These are phyloP conservation scores for Gymnocheta viridis DNA, from an alignment of 2,888 invertebrate genomes.

Conservation along the genomic window DNA sequence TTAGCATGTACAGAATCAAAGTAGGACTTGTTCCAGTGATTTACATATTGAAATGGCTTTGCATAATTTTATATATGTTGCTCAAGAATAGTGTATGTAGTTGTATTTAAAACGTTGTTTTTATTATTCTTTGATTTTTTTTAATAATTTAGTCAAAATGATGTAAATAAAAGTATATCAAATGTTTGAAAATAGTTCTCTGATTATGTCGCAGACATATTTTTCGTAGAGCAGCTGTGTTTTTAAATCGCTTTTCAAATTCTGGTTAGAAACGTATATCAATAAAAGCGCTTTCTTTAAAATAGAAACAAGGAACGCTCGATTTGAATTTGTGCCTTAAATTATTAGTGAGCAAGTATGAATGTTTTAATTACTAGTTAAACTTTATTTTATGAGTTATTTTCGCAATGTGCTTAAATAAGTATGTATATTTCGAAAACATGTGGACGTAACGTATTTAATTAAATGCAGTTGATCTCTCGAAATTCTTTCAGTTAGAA, in stretches of 20 bases:
- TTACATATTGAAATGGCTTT: constrained; percentile 13
- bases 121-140: constrained; percentile 37
- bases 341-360: too few relatives aligned
- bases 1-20: too few relatives aligned
- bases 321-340: too few relatives aligned
- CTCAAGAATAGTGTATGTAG: constrained; percentile 52
- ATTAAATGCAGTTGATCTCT: constrained; percentile 54
- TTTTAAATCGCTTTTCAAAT: neutral
- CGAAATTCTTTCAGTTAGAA: constrained; percentile 6
- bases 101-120: constrained; percentile 57
- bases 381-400: neutral
- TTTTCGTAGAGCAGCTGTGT: neutral
- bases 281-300: too few relatives aligned
- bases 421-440: neutral
- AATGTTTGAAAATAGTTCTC: constrained; percentile 28
- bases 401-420: constrained; percentile 9
- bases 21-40: neutral
- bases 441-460: constrained; percentile 6
- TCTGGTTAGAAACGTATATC: too few relatives aligned
- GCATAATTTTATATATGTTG: constrained; percentile 40
- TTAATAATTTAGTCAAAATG: constrained; percentile 52
- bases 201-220: neutral
- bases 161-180: constrained; percentile 52
- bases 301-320: too few relatives aligned
- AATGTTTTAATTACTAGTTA: neutral